Conservation (phyloP, 2,113 vertebrate species). For the Gobiocypris rarus region DNA sequence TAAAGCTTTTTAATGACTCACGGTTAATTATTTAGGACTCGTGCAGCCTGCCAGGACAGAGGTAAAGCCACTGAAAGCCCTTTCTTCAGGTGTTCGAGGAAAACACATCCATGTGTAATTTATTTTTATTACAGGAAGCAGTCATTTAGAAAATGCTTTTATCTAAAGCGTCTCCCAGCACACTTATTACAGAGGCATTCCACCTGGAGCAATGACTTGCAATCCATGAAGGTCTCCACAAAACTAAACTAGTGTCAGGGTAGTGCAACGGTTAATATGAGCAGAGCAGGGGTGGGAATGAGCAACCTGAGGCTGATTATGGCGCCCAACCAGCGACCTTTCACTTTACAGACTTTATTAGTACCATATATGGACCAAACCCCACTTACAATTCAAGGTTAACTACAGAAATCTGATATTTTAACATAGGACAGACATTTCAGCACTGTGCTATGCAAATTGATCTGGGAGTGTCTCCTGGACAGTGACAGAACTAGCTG, state of each 20-base stretch:
- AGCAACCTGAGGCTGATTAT: background rate
- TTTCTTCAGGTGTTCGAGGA: background rate
- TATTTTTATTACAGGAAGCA: background rate
- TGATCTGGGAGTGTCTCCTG: background rate
- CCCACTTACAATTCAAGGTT: background rate
- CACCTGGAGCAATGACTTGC: background rate
- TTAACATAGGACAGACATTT: too few relatives aligned
- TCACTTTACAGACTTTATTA: background rate
- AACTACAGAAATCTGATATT: background rate
- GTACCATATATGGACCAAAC: background rate
- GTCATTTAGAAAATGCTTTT: background rate
- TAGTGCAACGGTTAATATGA: background rate
- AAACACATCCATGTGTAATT: background rate
- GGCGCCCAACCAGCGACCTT: background rate
- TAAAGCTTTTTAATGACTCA: conserved; percentile 52
- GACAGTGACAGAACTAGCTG: background rate
- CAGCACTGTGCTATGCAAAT: too few relatives aligned
- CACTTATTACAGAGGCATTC: background rate
- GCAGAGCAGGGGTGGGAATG: background rate
- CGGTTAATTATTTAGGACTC: conserved; percentile 52
- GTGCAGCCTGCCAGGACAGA: background rate
- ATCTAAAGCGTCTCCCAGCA: background rate
- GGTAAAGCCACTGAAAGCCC: background rate
- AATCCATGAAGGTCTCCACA: background rate
- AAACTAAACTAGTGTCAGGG: background rate